These are phyloP conservation scores for Campopleginae sp. DNA, from an alignment of 2,888 invertebrate species.

Conservation along the genomic window DNA sequence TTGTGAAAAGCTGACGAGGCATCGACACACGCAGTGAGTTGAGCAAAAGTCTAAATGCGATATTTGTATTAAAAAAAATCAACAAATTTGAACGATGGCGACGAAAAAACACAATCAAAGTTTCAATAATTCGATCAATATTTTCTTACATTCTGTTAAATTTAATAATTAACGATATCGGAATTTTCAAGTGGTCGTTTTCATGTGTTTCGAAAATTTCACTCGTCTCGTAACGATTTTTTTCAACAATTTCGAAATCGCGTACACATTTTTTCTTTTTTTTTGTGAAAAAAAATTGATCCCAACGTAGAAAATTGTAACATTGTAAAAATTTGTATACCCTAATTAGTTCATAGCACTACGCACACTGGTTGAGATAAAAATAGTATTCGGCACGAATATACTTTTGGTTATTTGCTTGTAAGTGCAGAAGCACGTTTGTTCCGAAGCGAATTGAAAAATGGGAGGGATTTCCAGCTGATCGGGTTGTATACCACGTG, in stretches of 20 bases:
- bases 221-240: neutral
- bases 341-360: conserved; percentile 9
- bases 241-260: too few relatives aligned
- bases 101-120: neutral
- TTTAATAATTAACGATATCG: neutral
- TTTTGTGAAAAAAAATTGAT: neutral
- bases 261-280: neutral
- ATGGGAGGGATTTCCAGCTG: conserved; percentile 34
- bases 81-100: neutral
- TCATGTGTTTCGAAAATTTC: neutral
- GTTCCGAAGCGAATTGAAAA: neutral
- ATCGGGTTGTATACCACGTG: conserved; percentile 26
- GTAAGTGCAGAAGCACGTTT: neutral
- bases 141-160: neutral
- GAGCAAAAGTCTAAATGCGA: neutral
- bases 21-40: neutral
- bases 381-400: neutral
- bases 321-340: neutral
- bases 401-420: neutral
- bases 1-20: neutral
- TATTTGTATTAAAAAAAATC: neutral
- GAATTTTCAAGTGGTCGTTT: neutral
- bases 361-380: neutral
- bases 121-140: neutral
- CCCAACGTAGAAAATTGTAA: neutral